Evolutionary conservation across 2,113 vertebrate species (phyloP), one percentile per base, ranked within the genome.

Genomic region (Herpailurus yagouaroundi): DNA sequence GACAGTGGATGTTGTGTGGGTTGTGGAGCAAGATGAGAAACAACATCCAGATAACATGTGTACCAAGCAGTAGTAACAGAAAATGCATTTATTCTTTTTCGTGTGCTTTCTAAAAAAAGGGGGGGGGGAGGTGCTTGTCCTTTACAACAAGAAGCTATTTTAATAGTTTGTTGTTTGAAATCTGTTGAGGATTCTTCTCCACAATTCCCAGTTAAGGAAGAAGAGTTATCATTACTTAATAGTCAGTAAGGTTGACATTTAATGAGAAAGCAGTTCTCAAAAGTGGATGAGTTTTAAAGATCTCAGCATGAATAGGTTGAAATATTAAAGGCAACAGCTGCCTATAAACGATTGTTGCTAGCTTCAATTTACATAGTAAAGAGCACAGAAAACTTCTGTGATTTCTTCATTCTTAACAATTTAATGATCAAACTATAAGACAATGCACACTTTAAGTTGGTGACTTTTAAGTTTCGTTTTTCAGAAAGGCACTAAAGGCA

Each of bases 241-340:
- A 96, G 84, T 96, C 77, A 96, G 88, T 93, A 91, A 76, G 52
- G 89, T 79, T 87, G 95, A 82, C 91, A 93, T 64, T 96, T 96
- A 97, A 97, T 97, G 96, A 97, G 89, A 93, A 95, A 97, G 79
- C 84, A 92, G 64, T 94, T 97, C 94, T 97, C 57, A 86, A 84
- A 95, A 97, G 85, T 94, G 33, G 16, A 79, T 85, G 50, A 50
- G 27, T 94, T 97, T 98, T 97, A 95, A 92, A 94, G 69, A 96
- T 95, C 95, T 96, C 94, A 98, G 96, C 94, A 52, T 94, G 95
- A 89, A 94, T 93, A 91, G 93, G 52, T 50, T 93, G 93, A 97
- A 98, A 97, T 98, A 96, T 96, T 97, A 97, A 98, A 95, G 93
- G 89, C 76, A 94, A 93, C 73, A 96, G 94, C 94, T 97, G 97